Evolutionary conservation across 2,797 vertebrate genomes (phyloP), one percentile per base, ranked within the genome.

Genomic region (Falco novaeseelandiae): DNA sequence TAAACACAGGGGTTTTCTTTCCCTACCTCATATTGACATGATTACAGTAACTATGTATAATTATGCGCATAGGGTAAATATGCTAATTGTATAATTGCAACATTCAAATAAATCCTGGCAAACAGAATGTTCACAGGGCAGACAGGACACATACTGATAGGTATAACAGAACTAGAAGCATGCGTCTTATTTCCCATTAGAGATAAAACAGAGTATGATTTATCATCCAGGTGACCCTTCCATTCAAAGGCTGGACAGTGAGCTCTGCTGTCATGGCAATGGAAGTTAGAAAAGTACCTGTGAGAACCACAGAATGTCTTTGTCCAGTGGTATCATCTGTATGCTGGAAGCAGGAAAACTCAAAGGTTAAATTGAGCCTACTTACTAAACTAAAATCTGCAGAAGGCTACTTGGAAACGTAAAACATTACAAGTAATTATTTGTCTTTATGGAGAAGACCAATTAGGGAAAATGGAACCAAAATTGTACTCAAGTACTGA

Each of bases 41-140:
- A 97, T 96, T 97, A 80, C 76, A 57, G 80, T 89, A 95, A 96
- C 89, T 84, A 51, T 14, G 46, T 81, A 38, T 95, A 96, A 97
- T 97, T 96, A 96, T 59, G 42, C 90, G 81, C 82, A 86, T 11
- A 77, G 92, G 88, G 92, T 96, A 97, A 96, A 97, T 96, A 97
- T 51, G 92, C 73, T 96, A 97, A 96, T 97, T 95, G 88, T 63
- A 63, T 94, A 97, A 96, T 92, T 96, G 80, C 77, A 91, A 90
- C 74, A 52, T 80, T 82, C 48, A 52, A 83, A 36, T 71, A 82
- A 93, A 93, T 87, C 59, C 49, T 88, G 59, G 63, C 40, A 90
- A 95, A 69, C 49, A 82, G 74, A 40, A 73, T 46, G 59, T 49
- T 70, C 76, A 94, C 20, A 46, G 49, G 84, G 89, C 79, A 84